These are phyloP conservation scores for Thamnaconus septentrionalis DNA, from an alignment of 2,113 vertebrate species.

Conservation along the genomic window DNA sequence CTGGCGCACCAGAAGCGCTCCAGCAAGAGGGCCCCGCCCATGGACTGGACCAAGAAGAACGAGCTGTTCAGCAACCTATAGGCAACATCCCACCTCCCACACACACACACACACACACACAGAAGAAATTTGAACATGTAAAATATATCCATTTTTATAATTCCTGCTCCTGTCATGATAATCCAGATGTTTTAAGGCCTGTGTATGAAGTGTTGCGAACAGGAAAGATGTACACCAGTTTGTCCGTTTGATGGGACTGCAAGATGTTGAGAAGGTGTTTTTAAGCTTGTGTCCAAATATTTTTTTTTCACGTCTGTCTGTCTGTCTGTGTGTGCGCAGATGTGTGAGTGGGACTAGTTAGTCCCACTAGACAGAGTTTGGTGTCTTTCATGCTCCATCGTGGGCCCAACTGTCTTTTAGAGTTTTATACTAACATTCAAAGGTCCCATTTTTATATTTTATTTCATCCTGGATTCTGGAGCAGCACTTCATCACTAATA, in stretches of 20 bases:
- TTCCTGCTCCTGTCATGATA: slow-evolving; percentile 57
- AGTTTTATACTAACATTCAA: slow-evolving; percentile 16
- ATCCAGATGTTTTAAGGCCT: slow-evolving; percentile 42
- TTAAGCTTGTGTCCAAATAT: too few species aligned
- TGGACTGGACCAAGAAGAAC: slow-evolving; percentile 99
- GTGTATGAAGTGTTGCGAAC: slow-evolving; percentile 66
- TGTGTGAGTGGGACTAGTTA: slow-evolving; percentile 20
- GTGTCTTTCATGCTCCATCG: slow-evolving; percentile 17
- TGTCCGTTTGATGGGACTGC: slow-evolving; percentile 42
- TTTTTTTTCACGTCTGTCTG: too few species aligned
- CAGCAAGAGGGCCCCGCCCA: slow-evolving; percentile 90
- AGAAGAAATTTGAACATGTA: too few species aligned
- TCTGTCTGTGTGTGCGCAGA: slow-evolving; percentile 3
- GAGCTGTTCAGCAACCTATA: slow-evolving; percentile 98
- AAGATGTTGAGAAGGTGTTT: slow-evolving; percentile 8
- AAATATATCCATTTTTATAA: slow-evolving; percentile 37
- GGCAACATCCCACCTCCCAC: slow-evolving; percentile 9
- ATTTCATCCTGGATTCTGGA: too few species aligned
- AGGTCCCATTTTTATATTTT: background rate
- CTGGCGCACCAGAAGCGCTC: slow-evolving; percentile 91
- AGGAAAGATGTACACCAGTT: slow-evolving; percentile 23
- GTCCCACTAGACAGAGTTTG: slow-evolving; percentile 47
- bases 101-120: background rate
- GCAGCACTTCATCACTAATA: too few species aligned
- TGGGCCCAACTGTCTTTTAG: slow-evolving; percentile 3